Conservation (phyloP, 2,888 invertebrate genomes). For the Electrophaes corylata region DNA sequence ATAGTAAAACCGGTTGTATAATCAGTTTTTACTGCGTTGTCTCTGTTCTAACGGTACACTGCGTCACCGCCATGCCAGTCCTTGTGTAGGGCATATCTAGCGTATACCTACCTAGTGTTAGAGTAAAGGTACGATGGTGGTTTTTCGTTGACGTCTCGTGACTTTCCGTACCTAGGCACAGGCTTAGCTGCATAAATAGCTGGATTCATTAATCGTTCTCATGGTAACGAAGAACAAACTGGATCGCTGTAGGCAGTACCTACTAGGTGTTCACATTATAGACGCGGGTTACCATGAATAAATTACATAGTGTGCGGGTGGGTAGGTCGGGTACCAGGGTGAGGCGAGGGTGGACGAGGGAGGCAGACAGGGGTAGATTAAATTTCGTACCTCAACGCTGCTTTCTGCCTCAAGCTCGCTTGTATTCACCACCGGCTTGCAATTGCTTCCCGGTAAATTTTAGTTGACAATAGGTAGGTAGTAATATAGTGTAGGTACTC, state of each 20-base stretch:
- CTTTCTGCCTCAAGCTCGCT: slow-evolving; percentile 63
- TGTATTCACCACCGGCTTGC: slow-evolving; percentile 76
- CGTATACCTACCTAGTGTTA: slow-evolving; percentile 44
- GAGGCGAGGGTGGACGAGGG: slow-evolving; percentile 50
- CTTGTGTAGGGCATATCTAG: slow-evolving; percentile 51
- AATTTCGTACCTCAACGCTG: slow-evolving; percentile 75
- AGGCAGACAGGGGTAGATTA: slow-evolving; percentile 80
- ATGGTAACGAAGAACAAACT: slow-evolving; percentile 74
- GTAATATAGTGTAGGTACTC: slow-evolving; percentile 3
- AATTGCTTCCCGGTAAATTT: slow-evolving; percentile 68
- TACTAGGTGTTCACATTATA: slow-evolving; percentile 48
- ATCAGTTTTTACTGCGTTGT: slow-evolving; percentile 48
- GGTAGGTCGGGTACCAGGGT: slow-evolving; percentile 44
- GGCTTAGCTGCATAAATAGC: slow-evolving; percentile 33
- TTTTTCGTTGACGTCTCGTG: slow-evolving; percentile 46
- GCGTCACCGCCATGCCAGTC: slow-evolving; percentile 51
- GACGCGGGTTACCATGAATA: slow-evolving; percentile 63
- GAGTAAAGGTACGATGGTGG: slow-evolving; percentile 19
- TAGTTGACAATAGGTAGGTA: slow-evolving; percentile 47
- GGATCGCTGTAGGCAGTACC: slow-evolving; percentile 41
- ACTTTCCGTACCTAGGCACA: slow-evolving; percentile 64
- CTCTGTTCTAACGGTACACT: slow-evolving; percentile 62
- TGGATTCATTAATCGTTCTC: slow-evolving; percentile 56
- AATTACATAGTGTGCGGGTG: slow-evolving; percentile 54
- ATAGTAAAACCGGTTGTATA: slow-evolving; percentile 43